A percentile compares a stretch with the other conserved stretches of the same genome.
phyloP scores from a whole-genome alignment of 2,113 vertebrate species.

The Macrotis lagotis region DNA sequence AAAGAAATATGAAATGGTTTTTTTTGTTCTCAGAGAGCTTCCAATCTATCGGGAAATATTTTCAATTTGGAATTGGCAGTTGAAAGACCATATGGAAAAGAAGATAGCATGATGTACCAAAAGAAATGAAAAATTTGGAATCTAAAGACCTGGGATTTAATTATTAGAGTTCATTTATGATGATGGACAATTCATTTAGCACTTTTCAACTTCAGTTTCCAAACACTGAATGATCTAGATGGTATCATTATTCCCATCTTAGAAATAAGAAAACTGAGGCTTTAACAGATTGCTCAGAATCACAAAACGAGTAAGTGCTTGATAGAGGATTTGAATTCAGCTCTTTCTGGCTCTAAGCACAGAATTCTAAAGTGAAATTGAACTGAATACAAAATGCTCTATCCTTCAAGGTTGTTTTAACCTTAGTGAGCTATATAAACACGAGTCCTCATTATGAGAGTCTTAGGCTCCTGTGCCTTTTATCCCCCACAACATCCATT shows the following conservation, averaged over 20 bases:
- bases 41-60: background rate
- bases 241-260: background rate
- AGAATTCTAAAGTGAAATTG: background rate
- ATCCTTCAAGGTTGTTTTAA: background rate
- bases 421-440: background rate
- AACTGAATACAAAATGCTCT: background rate
- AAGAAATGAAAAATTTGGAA: background rate
- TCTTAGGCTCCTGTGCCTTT: constrained; percentile 23
- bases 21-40: background rate
- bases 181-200: background rate
- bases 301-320: background rate
- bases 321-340: background rate
- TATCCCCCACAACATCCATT: constrained; percentile 39
- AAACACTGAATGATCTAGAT: background rate
- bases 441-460: background rate
- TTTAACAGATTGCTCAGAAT: background rate
- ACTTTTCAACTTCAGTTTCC: background rate
- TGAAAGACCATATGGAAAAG: background rate
- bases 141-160: background rate
- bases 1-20: background rate
- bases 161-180: background rate
- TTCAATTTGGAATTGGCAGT: background rate
- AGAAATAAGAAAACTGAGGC: background rate
- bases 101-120: background rate
- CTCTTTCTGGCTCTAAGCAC: background rate